phyloP scores from a whole-genome alignment of 2,888 invertebrate genomes.

The Spatulosminthurus flaviceps region DNA sequence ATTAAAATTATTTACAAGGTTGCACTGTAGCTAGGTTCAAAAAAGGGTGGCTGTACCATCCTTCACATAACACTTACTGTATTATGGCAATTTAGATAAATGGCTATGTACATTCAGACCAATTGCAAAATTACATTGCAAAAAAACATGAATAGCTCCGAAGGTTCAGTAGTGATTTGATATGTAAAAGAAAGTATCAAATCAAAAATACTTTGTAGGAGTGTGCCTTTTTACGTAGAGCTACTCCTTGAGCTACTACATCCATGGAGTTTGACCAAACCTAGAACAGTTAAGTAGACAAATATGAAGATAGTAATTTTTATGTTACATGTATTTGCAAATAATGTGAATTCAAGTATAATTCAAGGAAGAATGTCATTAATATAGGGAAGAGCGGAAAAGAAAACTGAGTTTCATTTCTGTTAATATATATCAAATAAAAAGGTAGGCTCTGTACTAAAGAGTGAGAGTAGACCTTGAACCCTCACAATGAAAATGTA shows the following conservation, averaged over 20 bases:
- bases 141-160: too few relatives aligned
- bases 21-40: too few relatives aligned
- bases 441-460: background rate
- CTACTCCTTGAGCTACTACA: conserved; percentile 47
- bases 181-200: background rate
- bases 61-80: too few relatives aligned
- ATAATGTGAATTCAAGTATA: conserved; percentile 10
- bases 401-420: conserved; percentile 2
- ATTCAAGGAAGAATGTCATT: background rate
- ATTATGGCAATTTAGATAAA: too few relatives aligned
- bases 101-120: too few relatives aligned
- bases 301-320: background rate
- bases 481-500: too few relatives aligned
- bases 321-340: conserved; percentile 3
- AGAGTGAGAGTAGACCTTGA: background rate
- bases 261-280: conserved; percentile 56
- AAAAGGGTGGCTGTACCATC: too few relatives aligned
- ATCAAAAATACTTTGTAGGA: conserved; percentile 39
- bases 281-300: conserved; percentile 40
- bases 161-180: background rate
- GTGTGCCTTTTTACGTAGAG: conserved; percentile 44
- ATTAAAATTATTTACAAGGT: too few relatives aligned
- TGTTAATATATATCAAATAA: background rate
- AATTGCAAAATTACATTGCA: too few relatives aligned
- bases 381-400: too few relatives aligned